These are phyloP conservation scores for Pocota personata DNA, from an alignment of 2,888 invertebrate species.

Conservation along the genomic window DNA sequence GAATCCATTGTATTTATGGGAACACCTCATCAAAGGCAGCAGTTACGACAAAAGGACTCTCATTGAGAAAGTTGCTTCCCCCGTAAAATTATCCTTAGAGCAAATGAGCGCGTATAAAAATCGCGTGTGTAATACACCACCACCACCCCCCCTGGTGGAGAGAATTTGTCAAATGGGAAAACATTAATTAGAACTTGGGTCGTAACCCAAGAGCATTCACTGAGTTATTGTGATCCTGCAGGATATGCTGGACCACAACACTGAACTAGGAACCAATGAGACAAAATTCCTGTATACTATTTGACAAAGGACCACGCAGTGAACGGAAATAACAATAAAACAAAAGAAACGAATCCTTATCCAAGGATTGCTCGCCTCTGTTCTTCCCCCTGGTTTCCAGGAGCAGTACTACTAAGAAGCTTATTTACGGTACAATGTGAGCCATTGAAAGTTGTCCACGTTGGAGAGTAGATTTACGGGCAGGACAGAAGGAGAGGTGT, in stretches of 20 bases:
- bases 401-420: constrained; percentile 32
- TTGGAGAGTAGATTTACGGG: constrained; percentile 54
- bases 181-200: constrained; percentile 77
- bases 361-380: constrained; percentile 42
- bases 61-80: constrained; percentile 27
- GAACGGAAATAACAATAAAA: constrained; percentile 71
- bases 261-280: constrained; percentile 62
- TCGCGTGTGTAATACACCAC: constrained; percentile 72
- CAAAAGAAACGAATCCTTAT: constrained; percentile 73
- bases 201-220: constrained; percentile 75
- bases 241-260: constrained; percentile 59
- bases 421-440: constrained; percentile 62
- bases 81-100: constrained; percentile 42
- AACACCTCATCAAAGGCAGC: constrained; percentile 78
- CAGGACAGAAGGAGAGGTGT: neutral
- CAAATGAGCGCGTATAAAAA: constrained; percentile 74
- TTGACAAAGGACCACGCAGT: constrained; percentile 70
- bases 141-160: neutral
- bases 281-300: constrained; percentile 70
- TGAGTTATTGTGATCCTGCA: constrained; percentile 75
- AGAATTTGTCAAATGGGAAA: constrained; percentile 77
- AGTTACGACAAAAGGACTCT: constrained; percentile 59
- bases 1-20: constrained; percentile 77
- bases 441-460: constrained; percentile 71
- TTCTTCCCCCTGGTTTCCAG: neutral